These are phyloP conservation scores for Ciconia stormi DNA, from an alignment of 2,113 vertebrate species.

Conservation along the genomic window DNA sequence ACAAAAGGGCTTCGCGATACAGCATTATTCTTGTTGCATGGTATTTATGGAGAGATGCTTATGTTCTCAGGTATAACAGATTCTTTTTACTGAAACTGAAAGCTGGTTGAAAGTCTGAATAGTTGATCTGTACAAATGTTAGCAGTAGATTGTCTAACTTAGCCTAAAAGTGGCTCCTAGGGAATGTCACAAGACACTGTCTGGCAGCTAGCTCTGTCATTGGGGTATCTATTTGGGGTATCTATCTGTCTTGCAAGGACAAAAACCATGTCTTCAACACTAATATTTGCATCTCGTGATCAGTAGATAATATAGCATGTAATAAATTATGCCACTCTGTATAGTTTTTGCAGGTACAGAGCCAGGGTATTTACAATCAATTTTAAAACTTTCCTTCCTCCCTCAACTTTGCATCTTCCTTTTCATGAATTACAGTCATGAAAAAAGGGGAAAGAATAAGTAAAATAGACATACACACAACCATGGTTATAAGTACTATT, in stretches of 20 bases:
- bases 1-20: neutral
- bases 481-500: neutral
- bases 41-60: neutral
- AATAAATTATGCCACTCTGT: neutral
- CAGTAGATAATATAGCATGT: neutral
- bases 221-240: neutral
- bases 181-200: neutral
- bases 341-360: neutral
- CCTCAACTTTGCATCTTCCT: neutral
- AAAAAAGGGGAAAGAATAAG: neutral
- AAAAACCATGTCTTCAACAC: neutral
- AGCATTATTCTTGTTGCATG: neutral
- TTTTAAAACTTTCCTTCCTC: neutral
- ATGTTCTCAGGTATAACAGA: neutral
- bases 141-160: neutral
- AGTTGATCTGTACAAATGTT: neutral
- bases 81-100: neutral
- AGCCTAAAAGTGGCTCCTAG: neutral
- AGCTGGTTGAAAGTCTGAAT: neutral
- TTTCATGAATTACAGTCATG: neutral
- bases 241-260: neutral
- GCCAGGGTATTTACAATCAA: neutral
- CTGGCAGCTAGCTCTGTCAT: neutral
- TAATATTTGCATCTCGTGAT: neutral
- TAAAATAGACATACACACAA: neutral